Conservation (phyloP, 2,797 vertebrate genomes). For the Dallia pectoralis region DNA sequence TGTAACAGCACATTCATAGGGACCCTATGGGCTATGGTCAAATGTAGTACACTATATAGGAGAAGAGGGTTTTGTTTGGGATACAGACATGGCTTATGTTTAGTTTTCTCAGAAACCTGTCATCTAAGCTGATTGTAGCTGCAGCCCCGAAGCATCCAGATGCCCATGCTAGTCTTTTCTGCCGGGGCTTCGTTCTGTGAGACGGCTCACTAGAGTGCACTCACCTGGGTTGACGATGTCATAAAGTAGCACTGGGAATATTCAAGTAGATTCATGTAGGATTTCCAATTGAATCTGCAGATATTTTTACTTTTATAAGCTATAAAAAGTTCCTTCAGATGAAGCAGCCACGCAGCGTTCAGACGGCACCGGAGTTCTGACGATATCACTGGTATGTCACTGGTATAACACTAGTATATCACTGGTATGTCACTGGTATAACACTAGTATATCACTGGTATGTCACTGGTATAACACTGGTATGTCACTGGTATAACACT, state of each 20-base stretch:
- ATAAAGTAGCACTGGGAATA: not conserved
- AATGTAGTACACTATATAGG: too few relatives aligned
- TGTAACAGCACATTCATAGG: constrained; percentile 3
- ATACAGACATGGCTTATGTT: not conserved
- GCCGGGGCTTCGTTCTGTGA: not conserved
- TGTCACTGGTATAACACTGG: too few relatives aligned
- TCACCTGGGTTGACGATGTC: not conserved
- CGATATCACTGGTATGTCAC: not conserved
- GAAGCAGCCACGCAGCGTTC: not conserved
- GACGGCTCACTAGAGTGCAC: not conserved
- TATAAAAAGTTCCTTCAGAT: not conserved
- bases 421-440: too few relatives aligned
- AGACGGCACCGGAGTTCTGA: not conserved
- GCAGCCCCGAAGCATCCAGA: not conserved
- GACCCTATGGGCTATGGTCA: not conserved
- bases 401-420: too few relatives aligned
- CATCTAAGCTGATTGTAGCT: not conserved
- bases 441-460: too few relatives aligned
- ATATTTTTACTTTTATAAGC: not conserved
- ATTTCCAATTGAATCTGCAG: not conserved
- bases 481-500: too few relatives aligned
- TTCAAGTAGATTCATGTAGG: not conserved
- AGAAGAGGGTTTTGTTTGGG: not conserved
- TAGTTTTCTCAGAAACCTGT: constrained; percentile 1
- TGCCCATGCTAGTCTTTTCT: not conserved